Evolutionary conservation across 2,113 vertebrate genomes (phyloP).

Genomic region (Sinocyclocheilus anshuiensis): DNA sequence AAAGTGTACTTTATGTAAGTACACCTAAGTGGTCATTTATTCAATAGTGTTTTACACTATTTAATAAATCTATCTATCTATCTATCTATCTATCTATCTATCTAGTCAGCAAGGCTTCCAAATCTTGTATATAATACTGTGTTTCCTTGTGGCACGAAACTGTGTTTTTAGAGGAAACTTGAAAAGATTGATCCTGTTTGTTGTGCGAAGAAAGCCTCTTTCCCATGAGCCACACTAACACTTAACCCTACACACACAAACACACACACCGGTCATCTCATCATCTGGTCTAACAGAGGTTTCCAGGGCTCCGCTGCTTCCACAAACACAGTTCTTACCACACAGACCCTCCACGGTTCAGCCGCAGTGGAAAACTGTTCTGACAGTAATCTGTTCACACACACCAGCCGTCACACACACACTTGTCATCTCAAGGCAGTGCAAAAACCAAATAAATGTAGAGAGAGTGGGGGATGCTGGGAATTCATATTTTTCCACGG

Average conservation of each 20-base stretch:
- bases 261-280: neutral
- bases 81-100: too few species aligned
- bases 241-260: conserved; percentile 5
- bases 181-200: conserved; percentile 8
- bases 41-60: too few species aligned
- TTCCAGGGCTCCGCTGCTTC: conserved; percentile 10
- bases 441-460: conserved; percentile 47
- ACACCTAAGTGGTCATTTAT: too few species aligned
- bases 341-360: conserved; percentile 21
- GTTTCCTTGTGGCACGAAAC: neutral
- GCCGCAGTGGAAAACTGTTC: conserved; percentile 47
- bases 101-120: neutral
- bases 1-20: too few species aligned
- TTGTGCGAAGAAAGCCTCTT: conserved; percentile 2
- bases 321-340: conserved; percentile 32
- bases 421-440: conserved; percentile 60
- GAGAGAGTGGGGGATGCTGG: conserved; percentile 20
- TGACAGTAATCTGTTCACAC: conserved; percentile 66
- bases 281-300: neutral
- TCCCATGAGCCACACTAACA: conserved; percentile 16
- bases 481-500: conserved; percentile 59
- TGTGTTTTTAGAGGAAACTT: conserved; percentile 15
- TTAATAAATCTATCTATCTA: too few species aligned
- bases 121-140: neutral
- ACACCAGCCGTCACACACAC: conserved; percentile 18